These are phyloP conservation scores for Hydractinia echinata DNA, from an alignment of 30 jellyfish, hydroid and myxozoan species.

Conservation along the genomic window DNA sequence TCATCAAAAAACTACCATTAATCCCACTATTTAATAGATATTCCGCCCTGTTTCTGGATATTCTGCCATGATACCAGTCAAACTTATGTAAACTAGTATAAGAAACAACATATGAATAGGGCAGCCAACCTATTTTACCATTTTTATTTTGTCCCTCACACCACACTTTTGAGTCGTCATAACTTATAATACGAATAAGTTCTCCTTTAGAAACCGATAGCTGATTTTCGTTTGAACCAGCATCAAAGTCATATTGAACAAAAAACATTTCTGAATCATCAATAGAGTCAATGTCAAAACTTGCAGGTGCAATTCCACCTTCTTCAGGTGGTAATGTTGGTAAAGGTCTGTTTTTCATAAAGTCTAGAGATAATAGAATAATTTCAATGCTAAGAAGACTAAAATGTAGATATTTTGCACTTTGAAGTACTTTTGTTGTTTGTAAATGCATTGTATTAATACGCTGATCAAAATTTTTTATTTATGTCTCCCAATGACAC, in stretches of 20 bases:
- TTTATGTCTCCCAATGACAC: no score
- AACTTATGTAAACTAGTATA: constrained; percentile 60
- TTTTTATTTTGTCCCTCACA: constrained; percentile 70
- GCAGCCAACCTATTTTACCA: constrained; percentile 87
- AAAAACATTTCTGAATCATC: constrained; percentile 61
- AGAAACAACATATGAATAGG: constrained; percentile 68
- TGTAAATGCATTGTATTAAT: not conserved
- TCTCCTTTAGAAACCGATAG: constrained; percentile 68
- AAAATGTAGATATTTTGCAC: not conserved
- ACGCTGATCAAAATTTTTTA: no score
- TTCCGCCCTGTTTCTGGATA: constrained; percentile 90
- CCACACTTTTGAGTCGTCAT: constrained; percentile 68
- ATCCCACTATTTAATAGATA: constrained; percentile 89
- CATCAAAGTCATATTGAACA: constrained; percentile 83
- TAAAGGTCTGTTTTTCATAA: constrained; percentile 83
- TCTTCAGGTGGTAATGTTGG: constrained; percentile 77
- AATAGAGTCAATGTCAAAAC: constrained; percentile 6
- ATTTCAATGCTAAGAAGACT: no score
- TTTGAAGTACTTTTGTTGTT: not conserved
- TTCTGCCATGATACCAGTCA: constrained; percentile 94
- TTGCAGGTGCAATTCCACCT: constrained; percentile 5
- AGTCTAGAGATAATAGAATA: constrained; percentile 35
- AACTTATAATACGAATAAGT: constrained; percentile 47
- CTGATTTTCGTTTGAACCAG: constrained; percentile 68
- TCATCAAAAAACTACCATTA: constrained; percentile 81